These are phyloP conservation scores for Drosophila kambysellisi DNA, from an alignment of 2,888 invertebrate genomes.

Conservation along the genomic window DNA sequence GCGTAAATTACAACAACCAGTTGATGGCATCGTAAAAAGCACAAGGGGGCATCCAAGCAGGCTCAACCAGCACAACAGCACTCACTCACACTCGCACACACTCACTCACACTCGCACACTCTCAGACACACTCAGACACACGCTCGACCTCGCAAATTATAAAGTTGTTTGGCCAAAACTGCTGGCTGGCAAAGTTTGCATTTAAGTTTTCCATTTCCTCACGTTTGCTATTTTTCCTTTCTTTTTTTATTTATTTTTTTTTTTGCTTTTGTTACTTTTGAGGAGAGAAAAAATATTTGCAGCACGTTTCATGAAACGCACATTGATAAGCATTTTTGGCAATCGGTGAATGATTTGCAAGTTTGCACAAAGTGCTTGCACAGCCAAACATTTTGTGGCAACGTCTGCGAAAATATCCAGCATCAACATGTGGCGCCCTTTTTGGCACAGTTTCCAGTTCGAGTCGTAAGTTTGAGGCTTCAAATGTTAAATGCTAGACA, in stretches of 20 bases:
- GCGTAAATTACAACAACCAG: slow-evolving; percentile 74
- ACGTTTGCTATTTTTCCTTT: neutral
- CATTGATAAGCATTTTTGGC: slow-evolving; percentile 77
- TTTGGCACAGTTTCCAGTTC: slow-evolving; percentile 34
- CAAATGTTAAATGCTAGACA: slow-evolving; percentile 12
- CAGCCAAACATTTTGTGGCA: slow-evolving; percentile 61
- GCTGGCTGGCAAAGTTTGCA: slow-evolving; percentile 73
- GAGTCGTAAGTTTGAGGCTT: neutral
- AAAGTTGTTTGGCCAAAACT: slow-evolving; percentile 77
- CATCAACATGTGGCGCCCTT: slow-evolving; percentile 20
- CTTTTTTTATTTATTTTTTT: neutral
- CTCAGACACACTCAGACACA: slow-evolving; percentile 28
- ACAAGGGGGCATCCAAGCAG: slow-evolving; percentile 47
- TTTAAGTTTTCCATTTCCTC: slow-evolving; percentile 41
- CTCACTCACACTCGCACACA: slow-evolving; percentile 4
- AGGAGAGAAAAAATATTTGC: slow-evolving; percentile 32
- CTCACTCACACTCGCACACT: slow-evolving; percentile 3
- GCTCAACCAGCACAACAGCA: slow-evolving; percentile 22
- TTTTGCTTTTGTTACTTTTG: slow-evolving; percentile 5
- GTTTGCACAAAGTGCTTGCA: slow-evolving; percentile 69
- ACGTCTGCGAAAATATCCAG: slow-evolving; percentile 62
- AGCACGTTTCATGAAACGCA: slow-evolving; percentile 77
- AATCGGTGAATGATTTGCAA: slow-evolving; percentile 78
- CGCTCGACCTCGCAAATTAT: slow-evolving; percentile 71
- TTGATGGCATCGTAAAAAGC: slow-evolving; percentile 75